These are phyloP conservation scores for Troides aeacus DNA, from an alignment of 2,888 invertebrate species.

Conservation along the genomic window DNA sequence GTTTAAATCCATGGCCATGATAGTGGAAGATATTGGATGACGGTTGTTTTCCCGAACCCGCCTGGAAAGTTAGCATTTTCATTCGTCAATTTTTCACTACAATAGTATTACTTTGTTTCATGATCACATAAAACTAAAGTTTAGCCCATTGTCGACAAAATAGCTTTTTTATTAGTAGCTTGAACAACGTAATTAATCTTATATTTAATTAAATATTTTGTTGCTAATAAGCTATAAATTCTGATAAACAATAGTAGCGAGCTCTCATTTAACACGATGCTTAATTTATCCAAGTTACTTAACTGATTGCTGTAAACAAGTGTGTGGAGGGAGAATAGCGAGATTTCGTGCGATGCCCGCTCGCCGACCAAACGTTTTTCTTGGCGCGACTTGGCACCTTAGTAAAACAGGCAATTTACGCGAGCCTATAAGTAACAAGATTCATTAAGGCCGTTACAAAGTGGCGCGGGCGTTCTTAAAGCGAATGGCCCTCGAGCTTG, in stretches of 20 bases:
- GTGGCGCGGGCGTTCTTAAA: slow-evolving; percentile 78
- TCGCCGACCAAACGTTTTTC: slow-evolving; percentile 60
- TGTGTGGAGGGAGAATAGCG: slow-evolving; percentile 26
- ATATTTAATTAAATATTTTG: background rate
- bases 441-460: slow-evolving; percentile 79
- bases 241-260: background rate
- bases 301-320: background rate
- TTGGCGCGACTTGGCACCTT: slow-evolving; percentile 40
- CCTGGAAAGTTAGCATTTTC: too few relatives aligned
- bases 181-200: too few relatives aligned
- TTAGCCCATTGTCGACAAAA: too few relatives aligned
- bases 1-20: too few relatives aligned
- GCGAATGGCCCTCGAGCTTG: slow-evolving; percentile 78
- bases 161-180: too few relatives aligned
- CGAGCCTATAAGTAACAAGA: slow-evolving; percentile 78
- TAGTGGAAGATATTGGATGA: too few relatives aligned
- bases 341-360: slow-evolving; percentile 40
- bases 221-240: background rate
- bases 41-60: too few relatives aligned
- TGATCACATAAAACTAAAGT: too few relatives aligned
- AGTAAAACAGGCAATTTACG: slow-evolving; percentile 76
- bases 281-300: background rate
- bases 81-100: too few relatives aligned
- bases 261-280: background rate
- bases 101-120: too few relatives aligned